These are phyloP conservation scores for Parthenolecanium corni DNA, from an alignment of 2,888 invertebrate species.

Conservation along the genomic window DNA sequence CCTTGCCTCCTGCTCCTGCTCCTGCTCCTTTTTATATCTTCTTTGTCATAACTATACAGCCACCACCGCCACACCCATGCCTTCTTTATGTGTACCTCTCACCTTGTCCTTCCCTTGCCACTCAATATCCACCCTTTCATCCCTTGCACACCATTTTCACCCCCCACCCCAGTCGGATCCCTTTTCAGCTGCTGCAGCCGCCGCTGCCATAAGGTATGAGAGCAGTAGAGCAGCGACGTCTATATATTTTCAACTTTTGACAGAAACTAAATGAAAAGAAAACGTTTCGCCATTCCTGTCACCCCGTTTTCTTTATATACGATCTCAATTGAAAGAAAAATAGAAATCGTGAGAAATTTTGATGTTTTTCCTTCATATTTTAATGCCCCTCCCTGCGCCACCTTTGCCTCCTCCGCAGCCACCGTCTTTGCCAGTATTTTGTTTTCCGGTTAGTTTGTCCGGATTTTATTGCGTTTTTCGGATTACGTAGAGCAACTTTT, in stretches of 20 bases:
- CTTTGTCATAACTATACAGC: slow-evolving; percentile 23
- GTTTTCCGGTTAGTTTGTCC: no score
- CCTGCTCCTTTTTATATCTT: slow-evolving; percentile 30
- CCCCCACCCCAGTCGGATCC: background rate
- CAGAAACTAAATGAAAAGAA: slow-evolving; percentile 28
- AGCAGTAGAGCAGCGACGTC: slow-evolving; percentile 18
- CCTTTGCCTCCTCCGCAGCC: background rate
- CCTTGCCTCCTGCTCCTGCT: slow-evolving; percentile 13
- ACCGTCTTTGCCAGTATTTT: no score
- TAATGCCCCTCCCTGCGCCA: background rate
- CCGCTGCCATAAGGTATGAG: background rate
- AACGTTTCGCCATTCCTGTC: slow-evolving; percentile 24
- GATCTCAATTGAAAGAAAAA: slow-evolving; percentile 22
- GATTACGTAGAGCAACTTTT: no score
- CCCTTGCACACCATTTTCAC: background rate
- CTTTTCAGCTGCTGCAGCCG: background rate
- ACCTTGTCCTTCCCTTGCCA: background rate
- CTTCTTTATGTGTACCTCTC: background rate
- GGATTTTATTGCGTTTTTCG: no score
- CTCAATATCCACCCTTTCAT: background rate
- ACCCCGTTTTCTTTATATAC: slow-evolving; percentile 7
- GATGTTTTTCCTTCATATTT: slow-evolving; percentile 3
- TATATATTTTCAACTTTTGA: slow-evolving; percentile 28
- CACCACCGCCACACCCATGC: background rate
- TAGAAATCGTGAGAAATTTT: slow-evolving; percentile 5